These are phyloP conservation scores for Calypte anna DNA, from an alignment of 2,113 vertebrate genomes.

Conservation along the genomic window DNA sequence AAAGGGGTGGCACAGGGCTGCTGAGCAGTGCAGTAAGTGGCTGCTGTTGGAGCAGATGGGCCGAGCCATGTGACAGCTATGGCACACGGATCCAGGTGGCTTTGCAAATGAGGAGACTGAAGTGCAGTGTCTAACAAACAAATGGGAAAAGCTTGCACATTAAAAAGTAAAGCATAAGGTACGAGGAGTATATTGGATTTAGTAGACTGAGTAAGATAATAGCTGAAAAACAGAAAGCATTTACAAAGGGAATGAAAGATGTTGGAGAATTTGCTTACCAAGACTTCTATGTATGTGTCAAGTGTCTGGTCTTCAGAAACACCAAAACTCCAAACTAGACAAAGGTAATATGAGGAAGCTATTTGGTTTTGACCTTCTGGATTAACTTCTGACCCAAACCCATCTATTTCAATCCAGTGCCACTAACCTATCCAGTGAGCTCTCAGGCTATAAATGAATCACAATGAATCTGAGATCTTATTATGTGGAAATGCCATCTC, in stretches of 20 bases:
- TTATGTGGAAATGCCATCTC: slow-evolving; percentile 49
- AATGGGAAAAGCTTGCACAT: not conserved
- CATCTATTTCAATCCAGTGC: slow-evolving; percentile 31
- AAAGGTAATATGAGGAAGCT: not conserved
- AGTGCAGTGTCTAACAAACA: not conserved
- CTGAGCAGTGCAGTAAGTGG: not conserved
- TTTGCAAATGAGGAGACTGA: not conserved
- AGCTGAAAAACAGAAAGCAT: not conserved
- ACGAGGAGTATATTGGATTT: not conserved
- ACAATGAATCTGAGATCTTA: slow-evolving; percentile 51
- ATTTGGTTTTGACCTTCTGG: slow-evolving; percentile 34
- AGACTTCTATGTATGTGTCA: not conserved
- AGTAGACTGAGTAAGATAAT: not conserved
- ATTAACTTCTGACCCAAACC: slow-evolving; percentile 47
- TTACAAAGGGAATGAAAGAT: not conserved
- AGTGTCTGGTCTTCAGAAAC: not conserved
- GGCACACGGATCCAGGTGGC: slow-evolving; percentile 15
- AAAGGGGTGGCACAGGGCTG: not conserved
- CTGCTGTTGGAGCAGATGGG: slow-evolving; percentile 29
- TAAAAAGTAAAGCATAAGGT: not conserved
- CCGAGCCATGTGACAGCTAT: not conserved
- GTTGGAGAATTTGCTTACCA: not conserved
- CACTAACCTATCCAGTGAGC: slow-evolving; percentile 14
- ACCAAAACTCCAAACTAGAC: not conserved
- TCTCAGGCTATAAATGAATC: slow-evolving; percentile 51